phyloP scores from a whole-genome alignment of 2,113 vertebrate species.

The Ammodytes dubius region DNA sequence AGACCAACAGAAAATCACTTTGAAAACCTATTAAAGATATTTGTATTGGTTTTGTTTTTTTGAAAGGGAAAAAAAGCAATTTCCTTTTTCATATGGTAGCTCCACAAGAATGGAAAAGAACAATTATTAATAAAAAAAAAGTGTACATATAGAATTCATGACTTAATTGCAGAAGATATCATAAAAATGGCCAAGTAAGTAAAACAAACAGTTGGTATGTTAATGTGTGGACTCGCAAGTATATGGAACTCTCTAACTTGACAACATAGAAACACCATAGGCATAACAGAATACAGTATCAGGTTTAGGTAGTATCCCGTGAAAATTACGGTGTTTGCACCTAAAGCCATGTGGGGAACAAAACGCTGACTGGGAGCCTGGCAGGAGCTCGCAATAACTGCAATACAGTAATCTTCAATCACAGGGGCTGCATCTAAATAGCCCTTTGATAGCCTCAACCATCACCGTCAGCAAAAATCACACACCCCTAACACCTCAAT shows the following conservation, averaged over 20 bases:
- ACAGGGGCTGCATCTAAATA: constrained; percentile 37
- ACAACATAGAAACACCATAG: not conserved
- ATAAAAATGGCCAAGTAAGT: not conserved
- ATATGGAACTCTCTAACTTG: not conserved
- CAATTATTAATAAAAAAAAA: not conserved
- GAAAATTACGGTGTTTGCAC: not conserved
- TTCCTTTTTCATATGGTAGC: not conserved
- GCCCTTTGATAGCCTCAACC: constrained; percentile 23
- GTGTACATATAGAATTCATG: no score
- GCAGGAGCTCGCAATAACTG: constrained; percentile 29
- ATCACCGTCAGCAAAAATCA: constrained; percentile 37
- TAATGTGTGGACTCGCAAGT: not conserved
- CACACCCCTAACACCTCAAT: constrained; percentile 12
- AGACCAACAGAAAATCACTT: constrained; percentile 3
- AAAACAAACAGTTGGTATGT: not conserved
- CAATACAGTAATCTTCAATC: constrained; percentile 30
- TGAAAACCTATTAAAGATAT: constrained; percentile 2
- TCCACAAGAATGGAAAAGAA: not conserved
- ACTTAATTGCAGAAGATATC: not conserved
- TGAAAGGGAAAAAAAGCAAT: not conserved
- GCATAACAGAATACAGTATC: not conserved
- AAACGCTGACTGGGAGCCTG: constrained; percentile 31
- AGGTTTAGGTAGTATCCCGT: not conserved
- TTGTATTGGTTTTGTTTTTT: not conserved
- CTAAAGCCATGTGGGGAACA: constrained; percentile 39